These are phyloP conservation scores for Cotesia vestalis DNA, from an alignment of 1,140 invertebrate genomes.

Conservation along the genomic window DNA sequence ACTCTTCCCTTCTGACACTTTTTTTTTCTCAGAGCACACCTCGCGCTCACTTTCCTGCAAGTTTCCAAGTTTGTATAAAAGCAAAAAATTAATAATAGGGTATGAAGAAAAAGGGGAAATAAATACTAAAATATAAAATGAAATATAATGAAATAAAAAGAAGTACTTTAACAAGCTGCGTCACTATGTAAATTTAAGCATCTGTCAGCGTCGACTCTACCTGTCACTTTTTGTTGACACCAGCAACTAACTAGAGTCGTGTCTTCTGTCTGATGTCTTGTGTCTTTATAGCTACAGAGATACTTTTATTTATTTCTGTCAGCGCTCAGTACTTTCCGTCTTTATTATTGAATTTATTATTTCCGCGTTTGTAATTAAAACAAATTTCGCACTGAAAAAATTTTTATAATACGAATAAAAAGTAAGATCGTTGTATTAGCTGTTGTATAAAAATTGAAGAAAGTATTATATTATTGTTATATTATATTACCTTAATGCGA, in stretches of 20 bases:
- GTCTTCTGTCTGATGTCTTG: neutral
- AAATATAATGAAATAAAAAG: slow-evolving; percentile 32
- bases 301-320: slow-evolving; percentile 4
- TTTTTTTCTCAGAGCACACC: neutral
- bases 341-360: too few species aligned
- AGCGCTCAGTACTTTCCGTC: too few species aligned
- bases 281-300: neutral
- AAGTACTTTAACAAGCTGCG: slow-evolving; percentile 16
- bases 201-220: slow-evolving; percentile 17
- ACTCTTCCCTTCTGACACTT: too few species aligned
- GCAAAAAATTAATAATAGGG: slow-evolving; percentile 48
- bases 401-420: too few species aligned
- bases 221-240: slow-evolving; percentile 18
- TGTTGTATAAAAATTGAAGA: slow-evolving; percentile 10
- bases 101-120: slow-evolving; percentile 40
- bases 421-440: too few species aligned
- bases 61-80: slow-evolving; percentile 7
- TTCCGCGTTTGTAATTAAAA: too few species aligned
- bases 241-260: neutral
- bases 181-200: slow-evolving; percentile 33
- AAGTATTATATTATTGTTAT: neutral
- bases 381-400: too few species aligned
- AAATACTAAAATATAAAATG: slow-evolving; percentile 10
- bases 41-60: neutral
- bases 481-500: too few species aligned